phyloP scores from a whole-genome alignment of 2,113 vertebrate species.

The Acanthochromis polyacanthus region DNA sequence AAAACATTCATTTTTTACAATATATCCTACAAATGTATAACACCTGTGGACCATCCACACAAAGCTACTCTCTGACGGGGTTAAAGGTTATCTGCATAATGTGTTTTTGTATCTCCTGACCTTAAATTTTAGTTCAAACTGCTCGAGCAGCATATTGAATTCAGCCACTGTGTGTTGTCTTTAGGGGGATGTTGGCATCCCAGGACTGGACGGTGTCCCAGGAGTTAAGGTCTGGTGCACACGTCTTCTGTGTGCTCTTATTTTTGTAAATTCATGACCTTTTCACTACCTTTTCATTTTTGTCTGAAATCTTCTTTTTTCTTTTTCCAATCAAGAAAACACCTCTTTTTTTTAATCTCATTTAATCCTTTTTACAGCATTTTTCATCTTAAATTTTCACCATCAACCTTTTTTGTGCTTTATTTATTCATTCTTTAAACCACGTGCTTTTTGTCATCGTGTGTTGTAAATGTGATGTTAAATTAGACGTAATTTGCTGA shows the following conservation, averaged over 20 bases:
- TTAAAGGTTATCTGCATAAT: slow-evolving; percentile 45
- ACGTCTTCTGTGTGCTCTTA: slow-evolving; percentile 48
- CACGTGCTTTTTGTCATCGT: background rate
- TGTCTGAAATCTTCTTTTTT: background rate
- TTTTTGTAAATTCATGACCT: slow-evolving; percentile 36
- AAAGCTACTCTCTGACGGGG: slow-evolving; percentile 9
- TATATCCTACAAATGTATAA: slow-evolving; percentile 20
- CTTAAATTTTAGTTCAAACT: slow-evolving; percentile 31
- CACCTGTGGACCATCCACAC: slow-evolving; percentile 21
- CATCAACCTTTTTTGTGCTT: background rate
- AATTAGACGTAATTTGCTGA: background rate
- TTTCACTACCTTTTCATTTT: background rate
- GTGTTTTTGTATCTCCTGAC: slow-evolving; percentile 27
- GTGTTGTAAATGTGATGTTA: background rate
- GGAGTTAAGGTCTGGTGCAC: slow-evolving; percentile 91
- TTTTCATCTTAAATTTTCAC: slow-evolving; percentile 3
- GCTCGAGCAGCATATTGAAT: slow-evolving; percentile 46
- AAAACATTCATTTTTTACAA: too few species aligned
- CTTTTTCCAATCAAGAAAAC: background rate
- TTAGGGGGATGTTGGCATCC: slow-evolving; percentile 92
- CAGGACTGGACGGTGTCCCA: slow-evolving; percentile 90
- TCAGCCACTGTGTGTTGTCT: slow-evolving; percentile 72
- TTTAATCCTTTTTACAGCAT: background rate
- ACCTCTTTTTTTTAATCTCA: background rate
- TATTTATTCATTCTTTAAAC: background rate